Evolutionary conservation across 2,888 invertebrate species (phyloP).

Genomic region (Miltochrista miniata): DNA sequence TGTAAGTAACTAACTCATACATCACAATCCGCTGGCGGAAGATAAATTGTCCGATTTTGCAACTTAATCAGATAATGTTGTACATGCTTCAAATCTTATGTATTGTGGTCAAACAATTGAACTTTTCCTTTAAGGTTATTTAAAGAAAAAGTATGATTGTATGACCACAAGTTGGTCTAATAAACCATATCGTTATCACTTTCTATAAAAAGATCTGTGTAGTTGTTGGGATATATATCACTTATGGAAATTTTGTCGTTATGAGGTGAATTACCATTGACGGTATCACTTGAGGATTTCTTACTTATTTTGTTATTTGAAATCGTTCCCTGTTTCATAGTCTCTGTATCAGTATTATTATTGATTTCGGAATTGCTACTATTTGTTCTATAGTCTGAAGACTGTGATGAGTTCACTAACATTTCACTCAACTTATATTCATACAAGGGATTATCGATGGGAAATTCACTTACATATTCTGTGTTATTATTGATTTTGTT

Average conservation of each 20-base stretch:
- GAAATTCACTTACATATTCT: neutral
- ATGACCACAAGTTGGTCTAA: neutral
- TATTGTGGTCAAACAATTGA: too few species aligned
- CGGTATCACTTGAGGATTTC: too few species aligned
- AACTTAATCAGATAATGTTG: too few species aligned
- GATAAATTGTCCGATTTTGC: too few species aligned
- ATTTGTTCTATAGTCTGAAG: neutral
- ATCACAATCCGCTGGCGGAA: too few species aligned
- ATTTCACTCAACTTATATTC: neutral
- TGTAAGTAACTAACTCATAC: too few species aligned
- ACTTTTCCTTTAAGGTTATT: too few species aligned
- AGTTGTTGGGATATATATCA: neutral
- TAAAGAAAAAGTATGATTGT: too few species aligned
- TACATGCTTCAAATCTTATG: too few species aligned
- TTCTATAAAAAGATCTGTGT: constrained; percentile 1
- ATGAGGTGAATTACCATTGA: neutral
- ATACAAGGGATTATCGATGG: neutral
- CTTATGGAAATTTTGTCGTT: constrained; percentile 2
- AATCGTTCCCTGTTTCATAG: neutral
- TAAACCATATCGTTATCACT: constrained; percentile 1
- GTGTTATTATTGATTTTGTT: neutral
- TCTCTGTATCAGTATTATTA: neutral
- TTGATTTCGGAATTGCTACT: neutral
- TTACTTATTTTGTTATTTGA: too few species aligned
- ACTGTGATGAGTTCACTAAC: neutral